Percentiles rank a stretch among this genome's conserved stretches.
These are phyloP conservation scores for Meta bourneti DNA, from an alignment of 2,888 invertebrate genomes.

Conservation along the genomic window DNA sequence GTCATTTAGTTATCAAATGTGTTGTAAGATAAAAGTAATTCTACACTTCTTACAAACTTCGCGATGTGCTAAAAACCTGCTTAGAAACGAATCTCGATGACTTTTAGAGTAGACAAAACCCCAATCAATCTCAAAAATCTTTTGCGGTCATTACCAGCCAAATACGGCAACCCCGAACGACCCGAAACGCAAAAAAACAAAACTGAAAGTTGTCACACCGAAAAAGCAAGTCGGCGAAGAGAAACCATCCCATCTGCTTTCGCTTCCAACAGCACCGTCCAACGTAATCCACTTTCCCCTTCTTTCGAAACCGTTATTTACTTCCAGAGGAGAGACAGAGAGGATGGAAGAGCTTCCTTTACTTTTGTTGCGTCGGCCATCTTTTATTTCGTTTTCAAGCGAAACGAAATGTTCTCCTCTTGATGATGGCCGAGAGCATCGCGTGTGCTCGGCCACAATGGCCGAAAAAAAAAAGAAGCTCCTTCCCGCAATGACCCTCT, in stretches of 20 bases:
- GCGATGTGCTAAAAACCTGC: too few relatives aligned
- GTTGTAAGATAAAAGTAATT: too few relatives aligned
- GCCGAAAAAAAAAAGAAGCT: constrained; percentile 19
- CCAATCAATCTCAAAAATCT: not conserved
- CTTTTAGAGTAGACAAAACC: not conserved
- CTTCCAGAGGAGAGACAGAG: constrained; percentile 9
- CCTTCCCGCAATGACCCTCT: constrained; percentile 62
- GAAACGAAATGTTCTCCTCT: not conserved
- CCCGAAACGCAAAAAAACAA: too few relatives aligned
- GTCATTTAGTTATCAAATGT: too few relatives aligned
- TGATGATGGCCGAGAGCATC: constrained; percentile 39
- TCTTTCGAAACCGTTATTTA: constrained; percentile 63
- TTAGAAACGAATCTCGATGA: not conserved
- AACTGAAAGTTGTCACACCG: constrained; percentile 36
- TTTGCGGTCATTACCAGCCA: not conserved
- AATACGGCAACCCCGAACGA: constrained; percentile 5
- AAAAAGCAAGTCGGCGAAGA: not conserved
- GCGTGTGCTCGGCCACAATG: constrained; percentile 62
- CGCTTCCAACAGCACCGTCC: constrained; percentile 3
- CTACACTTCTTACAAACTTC: too few relatives aligned
- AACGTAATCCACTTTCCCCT: constrained; percentile 59
- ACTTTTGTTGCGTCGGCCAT: not conserved
- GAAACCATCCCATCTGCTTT: constrained; percentile 17
- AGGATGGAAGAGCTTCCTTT: constrained; percentile 11
- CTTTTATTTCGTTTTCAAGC: not conserved